These are phyloP conservation scores for Scaptomyza hsui DNA, from an alignment of 1,140 invertebrate genomes.

Conservation along the genomic window DNA sequence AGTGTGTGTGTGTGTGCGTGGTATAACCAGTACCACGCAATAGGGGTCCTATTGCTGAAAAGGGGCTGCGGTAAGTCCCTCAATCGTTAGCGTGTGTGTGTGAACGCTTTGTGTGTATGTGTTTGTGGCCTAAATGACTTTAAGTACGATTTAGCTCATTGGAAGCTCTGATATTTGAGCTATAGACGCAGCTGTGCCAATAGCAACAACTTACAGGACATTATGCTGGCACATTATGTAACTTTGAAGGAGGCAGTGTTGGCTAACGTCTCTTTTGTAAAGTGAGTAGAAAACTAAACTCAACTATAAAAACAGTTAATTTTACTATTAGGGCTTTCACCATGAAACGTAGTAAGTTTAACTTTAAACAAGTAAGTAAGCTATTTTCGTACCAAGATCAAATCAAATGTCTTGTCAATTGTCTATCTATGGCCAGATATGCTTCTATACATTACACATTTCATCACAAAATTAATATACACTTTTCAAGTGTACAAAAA, in stretches of 20 bases:
- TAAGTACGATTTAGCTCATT: constrained; percentile 2
- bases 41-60: constrained; percentile 8
- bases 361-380: no score
- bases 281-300: no score
- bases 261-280: neutral
- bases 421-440: no score
- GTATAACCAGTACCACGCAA: neutral
- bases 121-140: constrained; percentile 11
- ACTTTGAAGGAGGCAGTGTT: neutral
- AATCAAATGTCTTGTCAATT: no score
- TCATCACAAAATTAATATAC: no score
- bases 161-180: neutral
- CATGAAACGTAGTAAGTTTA: no score
- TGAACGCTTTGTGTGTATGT: neutral
- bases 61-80: neutral
- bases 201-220: neutral
- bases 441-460: no score
- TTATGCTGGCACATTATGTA: neutral
- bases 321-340: no score
- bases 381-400: no score
- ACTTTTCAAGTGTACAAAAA: no score
- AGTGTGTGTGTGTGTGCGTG: neutral
- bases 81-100: neutral
- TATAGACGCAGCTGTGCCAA: neutral
- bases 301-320: no score